Base-by-base conservation (phyloP, 2,797 vertebrate genomes). In the Sciurus carolinensis region DNA sequence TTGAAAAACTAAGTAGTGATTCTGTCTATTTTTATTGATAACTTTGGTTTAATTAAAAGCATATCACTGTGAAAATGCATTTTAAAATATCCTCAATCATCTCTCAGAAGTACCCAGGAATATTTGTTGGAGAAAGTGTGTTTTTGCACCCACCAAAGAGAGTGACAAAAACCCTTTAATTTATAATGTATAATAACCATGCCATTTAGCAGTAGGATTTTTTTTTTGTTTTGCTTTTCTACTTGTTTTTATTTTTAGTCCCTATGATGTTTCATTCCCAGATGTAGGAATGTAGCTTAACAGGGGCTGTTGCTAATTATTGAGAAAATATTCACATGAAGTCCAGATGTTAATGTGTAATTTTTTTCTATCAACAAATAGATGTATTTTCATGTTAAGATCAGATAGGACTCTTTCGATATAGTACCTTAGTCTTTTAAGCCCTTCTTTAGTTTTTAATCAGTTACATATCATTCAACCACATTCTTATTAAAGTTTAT, bases 171-270 rank as follows among this genome's bases (percentile, higher is more conserved):
- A 76, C 12, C 77, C 20, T 97, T 97, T 86, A 93, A 83, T 94
- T 96, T 96, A 73, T 69, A 88, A 79, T 69, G 26, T 7, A 86
- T 44, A 92, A 44, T 81, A 94, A 90, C 62, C 67, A n/a, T 66
- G 15, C 69, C 90, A 76, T 83, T 96, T 97, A 94, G 95, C 57
- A 96, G 69, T 90, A 97, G 94, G 91, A 44, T 2, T 62, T 57
- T 80, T 69, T 57, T 67, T 95, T 95, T 87, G 83, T 96, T 88
- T 92, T 39, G 30, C 94, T 97, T 97, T 96, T 97, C 95, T 76
- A 72, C 81, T 97, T 97, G 95, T 93, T 97, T 98, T 98, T 97
- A 96, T 80, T 97, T 98, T 98, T 94, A 97, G 97, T 94, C 87
- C 28, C 57, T 98, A 47, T 96, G 92, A 94, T 90, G 79, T 90